A percentile compares a stretch with the other conserved stretches of the same genome.
Evolutionary conservation across 2,797 vertebrate species (phyloP).

Genomic region (Eulemur coronatus): DNA sequence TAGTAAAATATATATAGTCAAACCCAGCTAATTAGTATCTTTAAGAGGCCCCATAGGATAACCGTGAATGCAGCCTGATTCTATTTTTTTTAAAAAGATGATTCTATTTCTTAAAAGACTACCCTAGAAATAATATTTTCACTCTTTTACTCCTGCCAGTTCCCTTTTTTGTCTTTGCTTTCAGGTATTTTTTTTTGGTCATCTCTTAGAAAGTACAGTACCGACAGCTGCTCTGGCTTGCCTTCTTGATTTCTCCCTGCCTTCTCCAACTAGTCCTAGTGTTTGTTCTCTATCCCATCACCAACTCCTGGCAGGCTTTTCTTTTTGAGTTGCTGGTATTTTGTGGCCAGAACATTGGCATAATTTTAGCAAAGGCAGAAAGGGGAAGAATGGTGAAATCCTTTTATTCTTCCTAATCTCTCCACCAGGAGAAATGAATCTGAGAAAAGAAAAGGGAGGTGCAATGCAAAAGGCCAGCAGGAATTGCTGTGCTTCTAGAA

Average conservation of each 20-base stretch:
- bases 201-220: not conserved
- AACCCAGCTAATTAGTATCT: not conserved
- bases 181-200: not conserved
- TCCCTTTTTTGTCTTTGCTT: not conserved
- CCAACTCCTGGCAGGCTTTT: constrained; percentile 49
- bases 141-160: not conserved
- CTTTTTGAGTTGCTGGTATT: constrained; percentile 44
- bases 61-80: not conserved
- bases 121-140: not conserved
- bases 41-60: not conserved
- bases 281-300: not conserved
- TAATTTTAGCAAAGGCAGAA: constrained; percentile 56
- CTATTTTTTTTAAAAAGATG: not conserved
- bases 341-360: constrained; percentile 50
- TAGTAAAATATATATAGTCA: not conserved
- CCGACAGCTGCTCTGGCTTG: not conserved
- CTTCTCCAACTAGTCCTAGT: not conserved
- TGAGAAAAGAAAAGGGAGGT: not conserved
- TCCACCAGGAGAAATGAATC: constrained; percentile 57
- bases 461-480: not conserved
- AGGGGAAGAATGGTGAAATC: constrained; percentile 35
- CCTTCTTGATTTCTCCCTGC: not conserved
- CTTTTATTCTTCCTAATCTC: constrained; percentile 50
- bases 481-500: constrained; percentile 42
- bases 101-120: not conserved